Percentiles rank a stretch among this genome's conserved stretches.
Conservation (phyloP, 2,113 vertebrate species). For the Oenanthe oenanthe region DNA sequence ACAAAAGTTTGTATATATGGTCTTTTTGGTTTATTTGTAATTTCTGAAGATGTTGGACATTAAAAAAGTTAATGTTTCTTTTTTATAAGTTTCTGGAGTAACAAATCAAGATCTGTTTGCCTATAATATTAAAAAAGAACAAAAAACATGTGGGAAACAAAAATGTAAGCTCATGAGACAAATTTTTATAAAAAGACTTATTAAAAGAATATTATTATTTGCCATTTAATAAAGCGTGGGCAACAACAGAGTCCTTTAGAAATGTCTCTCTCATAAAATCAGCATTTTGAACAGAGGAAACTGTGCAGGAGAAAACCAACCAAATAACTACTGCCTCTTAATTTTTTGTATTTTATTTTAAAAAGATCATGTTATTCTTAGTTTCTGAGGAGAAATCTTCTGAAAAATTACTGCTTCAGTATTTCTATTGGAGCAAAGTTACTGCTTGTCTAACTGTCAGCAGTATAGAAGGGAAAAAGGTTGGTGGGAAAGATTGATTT, state of each 20-base stretch:
- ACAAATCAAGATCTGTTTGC: neutral
- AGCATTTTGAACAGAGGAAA: neutral
- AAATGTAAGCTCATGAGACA: neutral
- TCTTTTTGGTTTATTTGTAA: neutral
- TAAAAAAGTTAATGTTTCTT: neutral
- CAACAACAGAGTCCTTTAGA: neutral
- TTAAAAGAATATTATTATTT: neutral
- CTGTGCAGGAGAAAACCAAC: neutral
- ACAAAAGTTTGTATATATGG: neutral
- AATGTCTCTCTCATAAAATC: neutral
- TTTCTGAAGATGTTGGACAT: neutral
- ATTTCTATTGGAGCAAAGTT: neutral
- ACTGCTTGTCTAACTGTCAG: neutral
- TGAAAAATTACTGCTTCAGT: neutral
- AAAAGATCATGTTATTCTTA: neutral
- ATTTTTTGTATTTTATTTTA: neutral
- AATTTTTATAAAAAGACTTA: neutral
- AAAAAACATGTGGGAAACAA: neutral
- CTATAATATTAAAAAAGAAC: neutral
- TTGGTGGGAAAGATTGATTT: neutral
- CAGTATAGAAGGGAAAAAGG: neutral
- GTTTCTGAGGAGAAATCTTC: neutral
- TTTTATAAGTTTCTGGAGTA: neutral
- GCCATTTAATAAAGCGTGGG: neutral
- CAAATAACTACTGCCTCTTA: neutral